These are phyloP conservation scores for Caradrina clavipalpis DNA, from an alignment of 2,888 invertebrate species.

Conservation along the genomic window DNA sequence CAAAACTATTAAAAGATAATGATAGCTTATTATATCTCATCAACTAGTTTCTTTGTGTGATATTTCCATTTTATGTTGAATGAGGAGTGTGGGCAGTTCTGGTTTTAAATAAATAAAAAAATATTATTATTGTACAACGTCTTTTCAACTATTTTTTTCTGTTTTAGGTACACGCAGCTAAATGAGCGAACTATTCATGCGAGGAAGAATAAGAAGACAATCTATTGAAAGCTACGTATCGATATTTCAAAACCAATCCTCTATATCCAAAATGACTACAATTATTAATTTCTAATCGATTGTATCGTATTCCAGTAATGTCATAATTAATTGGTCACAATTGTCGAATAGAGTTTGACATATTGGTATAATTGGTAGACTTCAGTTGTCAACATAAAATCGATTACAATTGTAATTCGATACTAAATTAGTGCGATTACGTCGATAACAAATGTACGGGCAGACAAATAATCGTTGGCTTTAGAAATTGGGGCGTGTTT, in stretches of 20 bases:
- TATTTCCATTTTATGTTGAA: too few species aligned
- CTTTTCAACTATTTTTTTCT: background rate
- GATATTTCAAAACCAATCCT: conserved; percentile 12
- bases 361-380: conserved; percentile 35
- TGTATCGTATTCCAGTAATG: conserved; percentile 7
- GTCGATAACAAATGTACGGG: background rate
- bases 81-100: too few species aligned
- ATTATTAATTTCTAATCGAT: conserved; percentile 21
- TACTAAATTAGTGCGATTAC: conserved; percentile 28
- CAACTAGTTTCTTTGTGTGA: background rate
- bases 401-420: conserved; percentile 41
- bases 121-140: background rate
- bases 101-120: background rate
- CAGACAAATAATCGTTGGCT: background rate
- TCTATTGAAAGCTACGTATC: conserved; percentile 7
- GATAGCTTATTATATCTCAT: too few species aligned
- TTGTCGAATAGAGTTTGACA: conserved; percentile 41
- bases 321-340: conserved; percentile 37
- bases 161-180: conserved; percentile 19
- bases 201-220: conserved; percentile 1
- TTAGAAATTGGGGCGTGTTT: conserved; percentile 24
- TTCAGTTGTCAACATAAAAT: conserved; percentile 25
- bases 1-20: too few species aligned
- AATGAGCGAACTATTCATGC: conserved; percentile 7
- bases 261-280: background rate